phyloP scores from a whole-genome alignment of 2,113 vertebrate species.

The Aptenodytes patagonicus region DNA sequence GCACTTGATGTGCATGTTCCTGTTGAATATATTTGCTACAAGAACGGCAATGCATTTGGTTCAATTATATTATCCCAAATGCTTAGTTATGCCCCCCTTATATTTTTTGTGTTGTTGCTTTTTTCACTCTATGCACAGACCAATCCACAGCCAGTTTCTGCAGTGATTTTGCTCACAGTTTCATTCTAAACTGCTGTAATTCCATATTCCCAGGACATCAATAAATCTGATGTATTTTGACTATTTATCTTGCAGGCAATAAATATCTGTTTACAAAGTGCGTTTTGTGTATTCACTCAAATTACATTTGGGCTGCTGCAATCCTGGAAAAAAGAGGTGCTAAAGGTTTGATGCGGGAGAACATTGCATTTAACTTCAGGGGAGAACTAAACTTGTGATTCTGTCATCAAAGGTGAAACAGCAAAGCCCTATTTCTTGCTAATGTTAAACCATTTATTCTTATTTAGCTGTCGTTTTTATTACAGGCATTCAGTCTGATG shows the following conservation, averaged over 20 bases:
- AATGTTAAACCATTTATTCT: constrained; percentile 69
- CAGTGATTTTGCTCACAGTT: constrained; percentile 43
- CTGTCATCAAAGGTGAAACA: constrained; percentile 70
- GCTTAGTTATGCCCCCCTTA: neutral
- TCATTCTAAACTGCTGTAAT: constrained; percentile 50
- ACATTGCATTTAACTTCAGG: constrained; percentile 75
- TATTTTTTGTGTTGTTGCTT: neutral
- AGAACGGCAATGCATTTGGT: neutral
- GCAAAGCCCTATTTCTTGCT: constrained; percentile 56
- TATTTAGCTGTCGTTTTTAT: constrained; percentile 77
- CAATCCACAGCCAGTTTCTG: neutral
- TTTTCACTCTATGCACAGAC: neutral
- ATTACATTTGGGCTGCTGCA: constrained; percentile 72
- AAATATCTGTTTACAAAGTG: constrained; percentile 69
- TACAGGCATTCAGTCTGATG: constrained; percentile 65
- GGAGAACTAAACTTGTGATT: constrained; percentile 70
- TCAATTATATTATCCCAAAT: neutral
- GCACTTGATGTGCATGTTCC: neutral
- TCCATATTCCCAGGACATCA: constrained; percentile 49
- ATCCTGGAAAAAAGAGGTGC: constrained; percentile 38
- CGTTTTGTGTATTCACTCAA: constrained; percentile 69
- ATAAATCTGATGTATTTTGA: constrained; percentile 75
- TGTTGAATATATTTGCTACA: neutral
- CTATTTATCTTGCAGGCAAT: constrained; percentile 74
- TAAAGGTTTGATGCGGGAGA: constrained; percentile 55